These are phyloP conservation scores for Excalfactoria chinensis DNA, from an alignment of 2,113 vertebrate species.

Conservation along the genomic window DNA sequence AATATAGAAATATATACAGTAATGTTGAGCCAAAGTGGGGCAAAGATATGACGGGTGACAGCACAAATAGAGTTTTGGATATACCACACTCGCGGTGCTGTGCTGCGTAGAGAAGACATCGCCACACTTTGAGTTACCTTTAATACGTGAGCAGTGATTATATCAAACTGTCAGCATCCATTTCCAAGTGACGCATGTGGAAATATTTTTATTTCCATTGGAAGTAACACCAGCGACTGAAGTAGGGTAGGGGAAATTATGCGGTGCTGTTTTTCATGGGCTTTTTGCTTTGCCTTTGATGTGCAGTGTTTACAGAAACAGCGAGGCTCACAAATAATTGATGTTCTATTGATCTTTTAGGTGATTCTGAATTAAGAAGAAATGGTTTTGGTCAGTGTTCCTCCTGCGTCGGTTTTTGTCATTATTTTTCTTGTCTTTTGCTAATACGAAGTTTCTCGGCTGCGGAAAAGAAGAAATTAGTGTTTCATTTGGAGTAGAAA, in stretches of 20 bases:
- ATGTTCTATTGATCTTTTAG: slow-evolving; percentile 24
- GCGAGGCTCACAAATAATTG: slow-evolving; percentile 50
- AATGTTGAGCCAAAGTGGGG: neutral
- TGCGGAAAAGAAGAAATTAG: neutral
- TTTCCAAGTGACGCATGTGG: neutral
- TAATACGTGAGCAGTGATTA: neutral
- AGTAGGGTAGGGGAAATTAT: slow-evolving; percentile 29
- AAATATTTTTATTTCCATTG: slow-evolving; percentile 37
- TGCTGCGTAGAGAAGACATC: neutral
- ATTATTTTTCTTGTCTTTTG: neutral
- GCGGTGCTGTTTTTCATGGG: neutral
- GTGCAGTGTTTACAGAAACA: slow-evolving; percentile 55
- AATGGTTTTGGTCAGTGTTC: neutral
- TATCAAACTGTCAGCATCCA: neutral
- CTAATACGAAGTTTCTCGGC: neutral
- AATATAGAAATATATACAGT: neutral
- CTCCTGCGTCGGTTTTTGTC: neutral
- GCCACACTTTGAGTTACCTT: neutral
- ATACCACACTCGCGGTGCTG: fast-evolving
- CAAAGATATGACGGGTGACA: neutral
- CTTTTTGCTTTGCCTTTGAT: slow-evolving; percentile 59
- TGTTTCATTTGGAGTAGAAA: neutral
- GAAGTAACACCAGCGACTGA: slow-evolving; percentile 43
- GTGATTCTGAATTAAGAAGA: slow-evolving; percentile 2
- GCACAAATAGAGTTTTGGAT: neutral